These are phyloP conservation scores for Chiropotes sagulatus DNA, from an alignment of 2,797 vertebrate species.

Conservation along the genomic window DNA sequence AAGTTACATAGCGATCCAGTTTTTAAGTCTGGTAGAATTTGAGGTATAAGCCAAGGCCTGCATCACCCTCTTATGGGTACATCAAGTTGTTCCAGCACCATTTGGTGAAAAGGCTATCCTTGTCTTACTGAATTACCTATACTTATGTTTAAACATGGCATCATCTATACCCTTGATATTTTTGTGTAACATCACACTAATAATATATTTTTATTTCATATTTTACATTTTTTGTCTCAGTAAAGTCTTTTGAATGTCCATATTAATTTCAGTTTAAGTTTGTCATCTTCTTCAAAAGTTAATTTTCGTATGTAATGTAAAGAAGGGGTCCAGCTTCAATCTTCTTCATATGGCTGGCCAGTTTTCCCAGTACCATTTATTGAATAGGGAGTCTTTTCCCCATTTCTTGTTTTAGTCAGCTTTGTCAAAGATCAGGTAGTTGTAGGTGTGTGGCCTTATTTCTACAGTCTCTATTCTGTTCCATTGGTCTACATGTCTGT, in stretches of 20 bases:
- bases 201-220: not conserved
- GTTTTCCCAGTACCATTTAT: not conserved
- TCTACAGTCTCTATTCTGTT: not conserved
- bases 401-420: not conserved
- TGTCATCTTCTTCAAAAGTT: not conserved
- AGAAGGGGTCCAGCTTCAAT: not conserved
- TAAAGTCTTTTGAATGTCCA: not conserved
- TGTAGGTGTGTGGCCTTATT: not conserved
- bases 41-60: not conserved
- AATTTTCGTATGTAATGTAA: not conserved
- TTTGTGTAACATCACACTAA: not conserved
- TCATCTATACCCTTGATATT: not conserved
- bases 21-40: not conserved
- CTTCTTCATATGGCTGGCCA: not conserved
- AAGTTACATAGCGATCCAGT: not conserved
- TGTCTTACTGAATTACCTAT: not conserved
- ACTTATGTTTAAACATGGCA: not conserved
- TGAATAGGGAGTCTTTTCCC: too few relatives aligned
- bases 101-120: not conserved
- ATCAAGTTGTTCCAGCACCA: not conserved
- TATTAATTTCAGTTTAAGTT: not conserved
- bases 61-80: not conserved
- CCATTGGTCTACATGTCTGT: not conserved
- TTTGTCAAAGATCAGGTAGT: not conserved
- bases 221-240: not conserved